Conservation (phyloP, 2,888 invertebrate species). For the Stenurella melanura region DNA sequence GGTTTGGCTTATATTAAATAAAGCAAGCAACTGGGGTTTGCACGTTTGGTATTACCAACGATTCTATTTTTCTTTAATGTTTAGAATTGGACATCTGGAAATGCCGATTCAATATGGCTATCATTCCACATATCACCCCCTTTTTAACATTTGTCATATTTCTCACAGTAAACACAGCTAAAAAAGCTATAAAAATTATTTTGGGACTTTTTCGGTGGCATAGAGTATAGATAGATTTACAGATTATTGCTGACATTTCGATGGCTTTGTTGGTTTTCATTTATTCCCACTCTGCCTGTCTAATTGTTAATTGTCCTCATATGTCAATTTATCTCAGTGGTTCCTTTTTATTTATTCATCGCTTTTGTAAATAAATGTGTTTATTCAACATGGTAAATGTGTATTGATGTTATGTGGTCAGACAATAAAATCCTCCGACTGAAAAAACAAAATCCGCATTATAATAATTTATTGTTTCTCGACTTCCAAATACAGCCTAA, state of each 20-base stretch:
- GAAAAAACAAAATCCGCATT: neutral
- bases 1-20: too few relatives aligned
- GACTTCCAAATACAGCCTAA: neutral
- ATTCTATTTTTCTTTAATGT: too few relatives aligned
- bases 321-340: neutral
- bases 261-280: neutral
- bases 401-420: neutral
- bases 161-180: too few relatives aligned
- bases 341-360: neutral
- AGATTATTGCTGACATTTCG: neutral
- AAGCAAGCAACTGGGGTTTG: too few relatives aligned
- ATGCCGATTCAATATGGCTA: too few relatives aligned
- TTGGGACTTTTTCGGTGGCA: too few relatives aligned
- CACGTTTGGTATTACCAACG: too few relatives aligned
- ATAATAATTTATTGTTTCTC: neutral
- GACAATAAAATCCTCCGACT: neutral
- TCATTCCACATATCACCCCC: too few relatives aligned
- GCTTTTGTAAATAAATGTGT: neutral
- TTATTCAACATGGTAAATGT: neutral
- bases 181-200: too few relatives aligned
- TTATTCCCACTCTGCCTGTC: neutral
- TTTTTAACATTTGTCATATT: too few relatives aligned
- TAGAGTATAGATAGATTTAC: neutral
- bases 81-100: too few relatives aligned
- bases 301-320: neutral